phyloP scores from a whole-genome alignment of 64 coral and sea anemone genomes.

The Porites lutea region DNA sequence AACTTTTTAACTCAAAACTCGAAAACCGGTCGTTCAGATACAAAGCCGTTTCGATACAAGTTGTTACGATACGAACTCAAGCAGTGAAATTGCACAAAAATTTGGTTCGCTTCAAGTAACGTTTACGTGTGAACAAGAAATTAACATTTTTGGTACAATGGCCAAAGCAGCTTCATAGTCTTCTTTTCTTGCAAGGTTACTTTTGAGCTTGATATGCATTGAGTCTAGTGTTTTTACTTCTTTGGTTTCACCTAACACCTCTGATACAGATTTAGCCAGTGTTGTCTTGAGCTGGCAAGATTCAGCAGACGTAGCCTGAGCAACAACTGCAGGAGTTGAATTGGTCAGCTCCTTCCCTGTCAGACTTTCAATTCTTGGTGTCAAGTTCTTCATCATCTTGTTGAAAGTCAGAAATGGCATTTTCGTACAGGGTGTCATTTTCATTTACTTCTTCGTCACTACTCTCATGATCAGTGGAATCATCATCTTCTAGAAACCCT shows the following conservation, averaged over 20 bases:
- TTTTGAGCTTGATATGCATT: background rate
- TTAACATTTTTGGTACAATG: background rate
- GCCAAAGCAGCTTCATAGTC: conserved; percentile 33
- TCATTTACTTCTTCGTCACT: background rate
- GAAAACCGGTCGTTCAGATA: too few species aligned
- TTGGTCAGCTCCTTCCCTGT: conserved; percentile 1
- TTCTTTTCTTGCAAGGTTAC: conserved; percentile 12
- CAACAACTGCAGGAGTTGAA: background rate
- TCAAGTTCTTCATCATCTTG: background rate
- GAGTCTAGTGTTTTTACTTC: conserved; percentile 45
- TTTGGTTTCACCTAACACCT: conserved; percentile 35
- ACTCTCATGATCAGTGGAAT: background rate
- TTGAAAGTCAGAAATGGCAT: background rate
- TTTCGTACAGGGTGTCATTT: background rate
- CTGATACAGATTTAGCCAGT: conserved; percentile 45
- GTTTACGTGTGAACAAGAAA: too few species aligned
- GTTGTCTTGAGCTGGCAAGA: conserved; percentile 6
- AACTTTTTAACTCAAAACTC: too few species aligned
- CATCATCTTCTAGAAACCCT: conserved; percentile 49
- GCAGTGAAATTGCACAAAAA: too few species aligned
- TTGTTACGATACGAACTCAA: too few species aligned
- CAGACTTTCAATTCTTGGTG: background rate
- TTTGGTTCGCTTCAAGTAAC: too few species aligned
- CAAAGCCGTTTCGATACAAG: too few species aligned
- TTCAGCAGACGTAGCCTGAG: background rate